Base-by-base conservation (phyloP, 2,888 invertebrate genomes). In the Torymus texanus region DNA sequence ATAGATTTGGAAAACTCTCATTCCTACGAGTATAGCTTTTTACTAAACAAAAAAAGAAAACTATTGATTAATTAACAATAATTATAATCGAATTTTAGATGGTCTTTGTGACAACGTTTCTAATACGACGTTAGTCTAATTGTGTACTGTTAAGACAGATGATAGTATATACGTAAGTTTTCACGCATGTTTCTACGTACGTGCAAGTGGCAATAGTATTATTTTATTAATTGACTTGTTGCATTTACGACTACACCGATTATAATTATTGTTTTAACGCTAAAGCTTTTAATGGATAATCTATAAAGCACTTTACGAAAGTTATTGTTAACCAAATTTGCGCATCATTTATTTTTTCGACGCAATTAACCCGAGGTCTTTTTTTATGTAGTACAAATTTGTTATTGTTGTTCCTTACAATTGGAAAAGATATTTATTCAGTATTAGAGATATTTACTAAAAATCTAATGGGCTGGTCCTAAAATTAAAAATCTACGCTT, bases 401-500 rank as follows among this genome's bases (percentile, higher is more conserved):
- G 63, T 80, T 82, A 72, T 77, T 82, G 76, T 80, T 82, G 72
- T 81, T 71, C 29, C 53, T 79, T 55, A 56, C 41, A 65, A 74
- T 75, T 77, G 55, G 51, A 76, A 21, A 56, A 71, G 61, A 73
- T 74, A 21, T 76, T 76, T 76, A 79, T 62, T 66, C 74, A 75
- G 77, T 81, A 79, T 79, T 81, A 79, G 58, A 72, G 21, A 79
- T 62, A 65, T 77, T 53, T 77, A 71, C 62, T 29, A 72, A 55
- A 71, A 67, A 78, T 74, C 68, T 82, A 74, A 68, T 72, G 51
- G 81, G 81, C 81, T 79, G 81, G 81, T 75, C 81, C 81, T 82
- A 16, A 59, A 58, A 79, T 71, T 63, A 11, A 71, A 75, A 70
- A 61, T 75, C 53, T 77, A 79, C 62, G 75, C 72, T 70, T 71